A percentile compares a stretch with the other conserved stretches of the same genome.
phyloP scores from a whole-genome alignment of 1,140 invertebrate genomes.

The Himalopsyche phryganea region DNA sequence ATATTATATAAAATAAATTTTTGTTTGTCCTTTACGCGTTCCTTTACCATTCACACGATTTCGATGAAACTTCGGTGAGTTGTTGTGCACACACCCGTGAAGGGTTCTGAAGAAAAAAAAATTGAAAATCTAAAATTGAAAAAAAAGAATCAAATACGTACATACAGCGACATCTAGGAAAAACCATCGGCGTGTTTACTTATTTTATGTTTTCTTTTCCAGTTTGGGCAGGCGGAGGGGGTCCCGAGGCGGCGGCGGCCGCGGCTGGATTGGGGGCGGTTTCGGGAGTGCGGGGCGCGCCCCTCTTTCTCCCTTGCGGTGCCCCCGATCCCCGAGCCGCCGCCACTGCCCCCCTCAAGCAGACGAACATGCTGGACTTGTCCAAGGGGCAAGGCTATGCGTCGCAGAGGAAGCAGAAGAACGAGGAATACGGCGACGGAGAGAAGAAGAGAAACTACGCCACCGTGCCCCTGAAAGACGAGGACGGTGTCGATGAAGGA shows the following conservation, averaged over 20 bases:
- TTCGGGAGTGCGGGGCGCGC: conserved; percentile 17
- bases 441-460: not conserved
- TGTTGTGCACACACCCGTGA: no score
- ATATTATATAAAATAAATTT: no score
- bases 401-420: no score
- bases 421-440: not conserved
- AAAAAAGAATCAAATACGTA: no score
- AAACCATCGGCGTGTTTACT: no score
- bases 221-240: conserved; percentile 25
- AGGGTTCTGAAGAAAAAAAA: no score
- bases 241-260: conserved; percentile 2
- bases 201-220: conserved; percentile 5
- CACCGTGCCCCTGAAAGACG: conserved; percentile 9
- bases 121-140: no score
- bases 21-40: no score
- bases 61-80: no score
- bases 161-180: no score
- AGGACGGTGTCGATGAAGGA: conserved; percentile 15
- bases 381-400: no score
- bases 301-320: conserved; percentile 18
- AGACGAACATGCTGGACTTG: conserved; percentile 17
- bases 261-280: not conserved
- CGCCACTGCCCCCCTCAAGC: conserved; percentile 5
- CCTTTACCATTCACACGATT: no score
- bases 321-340: conserved; percentile 25